Evolutionary conservation across 2,888 invertebrate genomes (phyloP).

Genomic region (Agrochola macilenta): DNA sequence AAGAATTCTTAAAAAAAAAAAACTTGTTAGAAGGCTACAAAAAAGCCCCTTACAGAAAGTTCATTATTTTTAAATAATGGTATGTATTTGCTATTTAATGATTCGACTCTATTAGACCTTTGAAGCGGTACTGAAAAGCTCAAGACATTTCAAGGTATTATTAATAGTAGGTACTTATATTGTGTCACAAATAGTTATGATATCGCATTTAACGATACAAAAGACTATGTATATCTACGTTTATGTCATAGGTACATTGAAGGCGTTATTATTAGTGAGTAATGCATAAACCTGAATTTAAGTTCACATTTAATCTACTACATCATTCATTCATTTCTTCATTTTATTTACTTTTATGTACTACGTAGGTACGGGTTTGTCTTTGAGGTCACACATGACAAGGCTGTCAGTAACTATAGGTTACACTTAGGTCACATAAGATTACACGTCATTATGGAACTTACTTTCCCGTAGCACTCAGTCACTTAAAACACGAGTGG

Average conservation of each 20-base stretch:
- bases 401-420: slow-evolving; percentile 33
- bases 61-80: neutral
- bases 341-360: neutral
- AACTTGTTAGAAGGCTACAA: too few relatives aligned
- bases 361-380: slow-evolving; percentile 2
- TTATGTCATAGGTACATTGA: slow-evolving; percentile 17
- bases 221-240: slow-evolving; percentile 11
- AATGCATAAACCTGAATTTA: slow-evolving; percentile 51
- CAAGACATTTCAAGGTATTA: too few relatives aligned
- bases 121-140: too few relatives aligned
- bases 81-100: neutral
- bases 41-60: neutral
- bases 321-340: too few relatives aligned
- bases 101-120: slow-evolving; percentile 6
- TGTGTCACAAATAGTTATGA: slow-evolving; percentile 26
- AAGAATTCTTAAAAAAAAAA: neutral
- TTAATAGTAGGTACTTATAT: too few relatives aligned
- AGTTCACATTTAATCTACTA: slow-evolving; percentile 38
- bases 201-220: slow-evolving; percentile 26
- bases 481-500: neutral
- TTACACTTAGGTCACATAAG: slow-evolving; percentile 35
- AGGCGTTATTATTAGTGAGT: slow-evolving; percentile 46
- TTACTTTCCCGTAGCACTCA: slow-evolving; percentile 13
- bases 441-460: slow-evolving; percentile 36
- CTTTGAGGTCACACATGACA: slow-evolving; percentile 44